Evolutionary conservation across 2,797 vertebrate genomes (phyloP).

Genomic region (Lerista edwardsae): DNA sequence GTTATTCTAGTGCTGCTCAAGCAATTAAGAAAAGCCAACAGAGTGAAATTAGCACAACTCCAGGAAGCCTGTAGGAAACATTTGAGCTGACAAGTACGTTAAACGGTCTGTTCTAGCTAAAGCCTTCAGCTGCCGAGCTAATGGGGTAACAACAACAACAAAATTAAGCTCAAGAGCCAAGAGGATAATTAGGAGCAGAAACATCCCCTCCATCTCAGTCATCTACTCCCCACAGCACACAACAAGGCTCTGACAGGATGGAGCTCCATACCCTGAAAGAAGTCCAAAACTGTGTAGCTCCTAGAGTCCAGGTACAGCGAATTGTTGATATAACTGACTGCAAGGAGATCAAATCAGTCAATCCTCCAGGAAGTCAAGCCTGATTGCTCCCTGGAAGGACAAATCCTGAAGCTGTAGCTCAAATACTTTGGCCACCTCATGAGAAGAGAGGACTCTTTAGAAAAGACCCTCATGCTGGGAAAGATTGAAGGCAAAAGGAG

Average conservation of each 20-base stretch:
- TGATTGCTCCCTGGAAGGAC: no score
- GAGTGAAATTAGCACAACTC: slow-evolving; percentile 15
- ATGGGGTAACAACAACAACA: slow-evolving; percentile 18
- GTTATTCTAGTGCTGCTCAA: neutral
- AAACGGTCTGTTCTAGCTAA: slow-evolving; percentile 16
- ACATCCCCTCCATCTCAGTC: neutral
- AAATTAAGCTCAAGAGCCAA: slow-evolving; percentile 22
- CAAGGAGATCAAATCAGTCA: no score
- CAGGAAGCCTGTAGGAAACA: slow-evolving; percentile 20
- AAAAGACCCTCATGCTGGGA: no score
- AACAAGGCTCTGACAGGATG: neutral
- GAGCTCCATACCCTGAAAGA: neutral
- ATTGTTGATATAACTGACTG: no score
- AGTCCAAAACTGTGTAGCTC: neutral
- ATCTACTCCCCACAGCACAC: neutral
- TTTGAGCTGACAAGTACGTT: slow-evolving; percentile 26
- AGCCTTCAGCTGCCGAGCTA: slow-evolving; percentile 7
- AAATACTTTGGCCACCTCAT: no score
- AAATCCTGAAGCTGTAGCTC: no score
- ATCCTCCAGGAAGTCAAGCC: no score
- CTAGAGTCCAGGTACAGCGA: neutral
- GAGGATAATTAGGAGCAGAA: neutral
- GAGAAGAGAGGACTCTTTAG: no score
- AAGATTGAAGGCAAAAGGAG: no score
- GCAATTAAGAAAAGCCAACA: slow-evolving; percentile 18